Evolutionary conservation across 2,113 vertebrate species (phyloP).

Genomic region (Morone chrysops): DNA sequence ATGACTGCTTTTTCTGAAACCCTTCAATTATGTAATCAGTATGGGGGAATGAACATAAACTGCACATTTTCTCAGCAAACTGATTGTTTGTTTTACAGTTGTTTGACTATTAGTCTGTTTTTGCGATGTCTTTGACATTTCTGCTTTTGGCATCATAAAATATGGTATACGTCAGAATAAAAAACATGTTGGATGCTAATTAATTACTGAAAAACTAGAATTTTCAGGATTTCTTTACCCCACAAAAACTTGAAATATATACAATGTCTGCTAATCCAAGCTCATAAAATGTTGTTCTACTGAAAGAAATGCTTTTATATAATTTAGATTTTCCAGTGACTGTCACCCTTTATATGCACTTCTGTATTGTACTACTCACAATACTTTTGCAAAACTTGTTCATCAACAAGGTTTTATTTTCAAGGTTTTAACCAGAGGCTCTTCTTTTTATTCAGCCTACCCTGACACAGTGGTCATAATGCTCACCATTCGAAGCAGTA

Average conservation of each 20-base stretch:
- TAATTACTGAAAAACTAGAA: neutral
- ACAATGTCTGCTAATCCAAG: neutral
- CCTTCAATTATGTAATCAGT: neutral
- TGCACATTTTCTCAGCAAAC: conserved; percentile 16
- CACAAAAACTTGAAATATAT: neutral
- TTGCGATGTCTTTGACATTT: neutral
- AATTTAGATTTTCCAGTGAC: too few relatives aligned
- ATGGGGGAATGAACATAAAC: neutral
- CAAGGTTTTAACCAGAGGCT: neutral
- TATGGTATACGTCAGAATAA: neutral
- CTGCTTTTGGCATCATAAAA: neutral
- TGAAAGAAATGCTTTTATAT: too few relatives aligned
- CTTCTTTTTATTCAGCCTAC: conserved; percentile 8
- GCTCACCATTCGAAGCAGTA: neutral
- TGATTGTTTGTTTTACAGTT: conserved; percentile 14
- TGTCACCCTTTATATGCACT: neutral
- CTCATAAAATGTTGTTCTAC: neutral
- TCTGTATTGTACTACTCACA: neutral
- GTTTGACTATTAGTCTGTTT: conserved; percentile 29
- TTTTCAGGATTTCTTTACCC: neutral
- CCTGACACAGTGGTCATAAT: conserved; percentile 12
- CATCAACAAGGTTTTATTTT: conserved; percentile 2
- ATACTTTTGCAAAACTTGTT: neutral
- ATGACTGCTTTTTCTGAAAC: conserved; percentile 1
- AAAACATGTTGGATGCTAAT: conserved; percentile 1